Conservation (phyloP, 2,113 vertebrate genomes). For the Sminthopsis crassicaudata region DNA sequence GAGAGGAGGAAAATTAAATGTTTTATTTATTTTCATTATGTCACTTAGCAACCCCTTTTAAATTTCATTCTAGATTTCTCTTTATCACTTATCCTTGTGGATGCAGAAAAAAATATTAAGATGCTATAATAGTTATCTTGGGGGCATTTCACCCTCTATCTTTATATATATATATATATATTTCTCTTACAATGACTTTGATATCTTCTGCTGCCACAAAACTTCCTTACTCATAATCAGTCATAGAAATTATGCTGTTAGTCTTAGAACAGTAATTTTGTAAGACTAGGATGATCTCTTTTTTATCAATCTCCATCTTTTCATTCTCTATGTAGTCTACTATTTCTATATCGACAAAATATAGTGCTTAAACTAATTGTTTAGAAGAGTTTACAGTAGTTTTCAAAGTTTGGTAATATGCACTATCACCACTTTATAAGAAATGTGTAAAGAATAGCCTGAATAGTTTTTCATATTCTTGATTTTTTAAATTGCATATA, state of each 20-base stretch:
- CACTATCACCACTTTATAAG: background rate
- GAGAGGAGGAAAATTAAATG: background rate
- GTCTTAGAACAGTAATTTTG: background rate
- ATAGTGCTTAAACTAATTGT: conserved; percentile 11
- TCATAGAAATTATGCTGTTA: conserved; percentile 29
- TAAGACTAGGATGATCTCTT: background rate
- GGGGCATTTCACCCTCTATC: conserved; percentile 2
- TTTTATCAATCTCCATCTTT: conserved; percentile 1
- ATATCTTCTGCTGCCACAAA: conserved; percentile 7
- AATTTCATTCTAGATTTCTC: conserved; percentile 5
- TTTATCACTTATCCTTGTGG: conserved; percentile 39
- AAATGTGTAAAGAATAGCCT: conserved; percentile 8
- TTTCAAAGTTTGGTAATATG: conserved; percentile 36
- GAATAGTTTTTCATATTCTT: conserved; percentile 48
- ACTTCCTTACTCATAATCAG: conserved; percentile 12
- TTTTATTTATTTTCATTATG: background rate
- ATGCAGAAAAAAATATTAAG: background rate
- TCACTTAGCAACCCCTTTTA: background rate
- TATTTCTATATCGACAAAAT: background rate
- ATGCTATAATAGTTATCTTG: conserved; percentile 16
- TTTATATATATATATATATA: too few species aligned
- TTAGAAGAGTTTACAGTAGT: conserved; percentile 21
- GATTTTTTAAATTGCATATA: conserved; percentile 21
- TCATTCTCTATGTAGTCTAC: background rate
- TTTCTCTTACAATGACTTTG: background rate